Evolutionary conservation across 2,888 invertebrate species (phyloP).

Genomic region (Stomorhina lunata): DNA sequence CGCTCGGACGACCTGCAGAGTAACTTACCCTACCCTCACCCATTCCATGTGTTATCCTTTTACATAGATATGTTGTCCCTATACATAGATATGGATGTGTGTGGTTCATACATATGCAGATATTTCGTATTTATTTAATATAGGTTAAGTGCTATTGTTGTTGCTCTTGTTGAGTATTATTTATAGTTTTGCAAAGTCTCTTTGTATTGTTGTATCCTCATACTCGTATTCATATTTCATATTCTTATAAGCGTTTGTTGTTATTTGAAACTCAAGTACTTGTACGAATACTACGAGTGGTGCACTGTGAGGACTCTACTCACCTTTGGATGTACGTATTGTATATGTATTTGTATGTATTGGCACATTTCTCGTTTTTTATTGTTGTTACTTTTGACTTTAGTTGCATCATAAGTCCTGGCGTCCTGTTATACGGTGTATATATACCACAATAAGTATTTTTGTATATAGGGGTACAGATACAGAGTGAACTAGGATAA

Average conservation of each 20-base stretch:
- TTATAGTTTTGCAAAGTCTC: constrained; percentile 56
- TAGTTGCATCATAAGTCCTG: constrained; percentile 38
- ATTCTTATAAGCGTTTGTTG: constrained; percentile 31
- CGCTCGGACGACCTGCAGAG: no score
- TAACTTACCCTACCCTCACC: neutral
- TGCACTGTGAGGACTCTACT: constrained; percentile 1
- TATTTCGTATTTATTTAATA: constrained; percentile 51
- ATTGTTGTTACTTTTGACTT: neutral
- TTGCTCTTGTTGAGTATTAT: constrained; percentile 37
- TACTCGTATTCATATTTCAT: constrained; percentile 50
- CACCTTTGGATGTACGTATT: constrained; percentile 37
- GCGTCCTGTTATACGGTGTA: constrained; percentile 10
- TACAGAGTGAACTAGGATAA: no score
- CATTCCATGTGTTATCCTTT: neutral
- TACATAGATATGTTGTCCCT: neutral
- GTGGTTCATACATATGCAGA: constrained; percentile 11
- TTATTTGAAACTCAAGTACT: constrained; percentile 20
- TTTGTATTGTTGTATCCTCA: constrained; percentile 47
- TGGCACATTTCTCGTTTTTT: no score
- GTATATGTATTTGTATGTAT: neutral
- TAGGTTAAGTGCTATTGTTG: constrained; percentile 61
- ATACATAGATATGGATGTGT: neutral
- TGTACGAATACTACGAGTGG: neutral
- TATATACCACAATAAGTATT: neutral
- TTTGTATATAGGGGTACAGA: neutral